A percentile compares a stretch with the other conserved stretches of the same genome.
Evolutionary conservation across 2,888 invertebrate genomes (phyloP).

Genomic region (Pristionchus maxplancki): DNA sequence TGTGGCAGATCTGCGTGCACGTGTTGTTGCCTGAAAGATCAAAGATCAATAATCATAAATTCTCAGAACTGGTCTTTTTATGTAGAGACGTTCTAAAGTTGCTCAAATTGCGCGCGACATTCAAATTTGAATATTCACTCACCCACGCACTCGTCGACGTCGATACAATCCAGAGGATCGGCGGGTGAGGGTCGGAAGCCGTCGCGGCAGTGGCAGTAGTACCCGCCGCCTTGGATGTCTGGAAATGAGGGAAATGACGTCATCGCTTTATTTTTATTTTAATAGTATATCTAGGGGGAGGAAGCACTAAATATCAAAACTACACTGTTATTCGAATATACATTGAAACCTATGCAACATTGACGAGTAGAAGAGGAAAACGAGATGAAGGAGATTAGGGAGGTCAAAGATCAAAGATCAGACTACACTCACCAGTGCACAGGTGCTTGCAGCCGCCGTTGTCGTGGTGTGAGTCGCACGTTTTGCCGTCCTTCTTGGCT

Average conservation of each 20-base stretch:
- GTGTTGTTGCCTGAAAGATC: conserved; percentile 82
- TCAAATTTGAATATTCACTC: background rate
- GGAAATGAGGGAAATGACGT: background rate
- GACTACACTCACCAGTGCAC: conserved; percentile 87
- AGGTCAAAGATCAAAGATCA: conserved; percentile 23
- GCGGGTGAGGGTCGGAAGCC: conserved; percentile 86
- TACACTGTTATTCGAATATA: background rate
- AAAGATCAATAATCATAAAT: background rate
- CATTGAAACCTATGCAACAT: background rate
- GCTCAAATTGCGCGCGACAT: background rate
- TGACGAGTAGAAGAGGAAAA: too few relatives aligned
- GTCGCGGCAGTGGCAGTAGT: conserved; percentile 92
- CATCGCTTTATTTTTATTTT: background rate
- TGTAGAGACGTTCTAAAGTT: background rate
- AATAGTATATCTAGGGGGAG: background rate
- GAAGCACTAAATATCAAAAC: background rate
- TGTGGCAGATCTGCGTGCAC: conserved; percentile 94
- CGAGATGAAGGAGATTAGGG: background rate
- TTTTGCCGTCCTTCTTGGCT: conserved; percentile 70
- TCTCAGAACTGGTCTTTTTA: background rate
- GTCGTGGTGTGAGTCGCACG: conserved; percentile 82
- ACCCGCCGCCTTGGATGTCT: conserved; percentile 83
- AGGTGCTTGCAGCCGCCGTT: conserved; percentile 95
- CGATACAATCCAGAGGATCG: conserved; percentile 78
- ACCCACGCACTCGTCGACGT: conserved; percentile 66